Conservation (phyloP, 2,113 vertebrate species). For the Microcebus griseorufus region DNA sequence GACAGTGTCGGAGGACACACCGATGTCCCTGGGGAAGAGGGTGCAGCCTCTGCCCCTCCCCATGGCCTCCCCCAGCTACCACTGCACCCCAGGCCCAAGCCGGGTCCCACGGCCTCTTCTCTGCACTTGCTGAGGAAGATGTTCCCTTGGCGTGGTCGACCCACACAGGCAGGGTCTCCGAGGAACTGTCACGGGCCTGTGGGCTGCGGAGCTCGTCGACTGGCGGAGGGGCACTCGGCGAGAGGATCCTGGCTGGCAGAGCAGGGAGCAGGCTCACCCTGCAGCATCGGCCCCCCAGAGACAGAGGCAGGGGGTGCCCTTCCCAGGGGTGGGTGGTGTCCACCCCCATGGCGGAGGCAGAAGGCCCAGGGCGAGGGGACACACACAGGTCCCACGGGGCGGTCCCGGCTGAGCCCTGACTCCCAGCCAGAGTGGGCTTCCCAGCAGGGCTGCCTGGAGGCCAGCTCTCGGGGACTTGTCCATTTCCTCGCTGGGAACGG, state of each 20-base stretch:
- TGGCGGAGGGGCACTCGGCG: fast-evolving
- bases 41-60: background rate
- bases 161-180: background rate
- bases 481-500: no score
- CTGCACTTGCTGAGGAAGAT: background rate
- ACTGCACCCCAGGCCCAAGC: background rate
- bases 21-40: fast-evolving
- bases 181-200: background rate
- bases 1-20: fast-evolving
- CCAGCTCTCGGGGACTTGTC: fast-evolving
- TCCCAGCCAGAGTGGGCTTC: background rate
- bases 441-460: background rate
- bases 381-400: fast-evolving
- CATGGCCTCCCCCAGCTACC: fast-evolving
- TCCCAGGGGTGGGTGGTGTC: background rate
- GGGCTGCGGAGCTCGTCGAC: fast-evolving
- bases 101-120: background rate
- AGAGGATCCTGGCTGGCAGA: background rate
- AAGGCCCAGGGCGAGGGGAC: no score
- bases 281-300: no score
- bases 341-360: background rate
- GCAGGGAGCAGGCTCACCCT: fast-evolving
- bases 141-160: background rate
- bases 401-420: background rate
- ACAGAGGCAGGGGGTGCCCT: background rate